Evolutionary conservation across 64 coral and sea anemone genomes (phyloP).

Genomic region (Pocillopora verrucosa): DNA sequence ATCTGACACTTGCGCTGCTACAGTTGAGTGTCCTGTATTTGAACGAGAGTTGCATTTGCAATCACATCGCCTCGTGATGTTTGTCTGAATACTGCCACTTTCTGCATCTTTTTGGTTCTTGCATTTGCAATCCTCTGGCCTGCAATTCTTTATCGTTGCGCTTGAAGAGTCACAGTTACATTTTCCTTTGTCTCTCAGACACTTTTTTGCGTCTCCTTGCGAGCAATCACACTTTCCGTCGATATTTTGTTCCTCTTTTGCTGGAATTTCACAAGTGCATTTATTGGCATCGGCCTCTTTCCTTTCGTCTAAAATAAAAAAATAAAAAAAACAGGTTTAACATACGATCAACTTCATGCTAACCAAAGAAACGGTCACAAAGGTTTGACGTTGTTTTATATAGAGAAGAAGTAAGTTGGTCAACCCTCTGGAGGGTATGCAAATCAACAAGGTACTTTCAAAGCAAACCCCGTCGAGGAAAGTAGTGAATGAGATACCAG

Average conservation of each 20-base stretch:
- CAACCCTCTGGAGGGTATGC: too few species aligned
- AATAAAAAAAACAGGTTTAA: not conserved
- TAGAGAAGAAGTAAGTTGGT: too few species aligned
- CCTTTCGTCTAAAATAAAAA: not conserved
- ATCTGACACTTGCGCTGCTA: slow-evolving; percentile 8
- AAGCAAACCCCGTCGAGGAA: too few species aligned
- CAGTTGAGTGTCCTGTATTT: slow-evolving; percentile 1
- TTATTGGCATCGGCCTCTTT: slow-evolving; percentile 7
- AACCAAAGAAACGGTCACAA: not conserved
- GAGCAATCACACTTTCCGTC: slow-evolving; percentile 9
- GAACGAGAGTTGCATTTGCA: slow-evolving; percentile 38
- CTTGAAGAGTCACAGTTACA: not conserved
- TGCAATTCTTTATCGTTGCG: not conserved
- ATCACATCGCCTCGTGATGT: slow-evolving; percentile 33
- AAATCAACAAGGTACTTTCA: too few species aligned
- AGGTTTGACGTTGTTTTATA: not conserved
- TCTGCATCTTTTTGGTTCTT: not conserved
- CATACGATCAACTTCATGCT: too few species aligned
- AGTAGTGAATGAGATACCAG: not conserved
- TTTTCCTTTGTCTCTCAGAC: slow-evolving; percentile 19
- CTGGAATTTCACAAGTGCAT: slow-evolving; percentile 36
- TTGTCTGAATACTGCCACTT: not conserved
- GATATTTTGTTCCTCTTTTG: slow-evolving; percentile 6
- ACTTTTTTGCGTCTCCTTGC: slow-evolving; percentile 3
- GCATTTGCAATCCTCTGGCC: slow-evolving; percentile 14